Conservation (phyloP, 2,888 invertebrate genomes). For the Caenorhabditis angaria region DNA sequence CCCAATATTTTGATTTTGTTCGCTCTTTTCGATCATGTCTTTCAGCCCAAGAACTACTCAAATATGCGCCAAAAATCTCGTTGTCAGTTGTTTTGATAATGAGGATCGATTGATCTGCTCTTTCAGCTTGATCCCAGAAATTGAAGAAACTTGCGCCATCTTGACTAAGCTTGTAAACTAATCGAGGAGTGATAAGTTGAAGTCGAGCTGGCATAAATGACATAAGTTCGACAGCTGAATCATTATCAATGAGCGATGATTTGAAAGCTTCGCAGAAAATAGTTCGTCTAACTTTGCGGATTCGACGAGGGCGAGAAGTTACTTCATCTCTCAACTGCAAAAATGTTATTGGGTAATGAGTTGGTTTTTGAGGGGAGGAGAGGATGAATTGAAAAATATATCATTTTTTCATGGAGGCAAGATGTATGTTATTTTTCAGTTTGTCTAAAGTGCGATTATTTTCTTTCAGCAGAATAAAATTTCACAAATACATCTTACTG, state of each 20-base stretch:
- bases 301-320: slow-evolving; percentile 13
- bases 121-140: slow-evolving; percentile 66
- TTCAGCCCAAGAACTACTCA: slow-evolving; percentile 66
- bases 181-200: slow-evolving; percentile 64
- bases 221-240: slow-evolving; percentile 65
- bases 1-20: slow-evolving; percentile 57
- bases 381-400: too few species aligned
- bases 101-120: slow-evolving; percentile 64
- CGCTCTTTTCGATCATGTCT: slow-evolving; percentile 65
- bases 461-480: too few species aligned
- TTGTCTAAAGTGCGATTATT: too few species aligned
- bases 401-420: too few species aligned
- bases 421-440: too few species aligned
- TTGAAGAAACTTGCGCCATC: slow-evolving; percentile 70
- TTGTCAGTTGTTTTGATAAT: slow-evolving; percentile 61
- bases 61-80: slow-evolving; percentile 69
- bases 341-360: too few species aligned
- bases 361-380: too few species aligned
- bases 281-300: slow-evolving; percentile 20
- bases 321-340: slow-evolving; percentile 24
- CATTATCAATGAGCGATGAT: slow-evolving; percentile 38
- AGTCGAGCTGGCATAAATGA: slow-evolving; percentile 61
- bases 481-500: too few species aligned
- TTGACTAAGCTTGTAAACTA: slow-evolving; percentile 65
- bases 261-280: slow-evolving; percentile 45